These are phyloP conservation scores for Dicycla oo DNA, from an alignment of 2,888 invertebrate genomes.

Conservation along the genomic window DNA sequence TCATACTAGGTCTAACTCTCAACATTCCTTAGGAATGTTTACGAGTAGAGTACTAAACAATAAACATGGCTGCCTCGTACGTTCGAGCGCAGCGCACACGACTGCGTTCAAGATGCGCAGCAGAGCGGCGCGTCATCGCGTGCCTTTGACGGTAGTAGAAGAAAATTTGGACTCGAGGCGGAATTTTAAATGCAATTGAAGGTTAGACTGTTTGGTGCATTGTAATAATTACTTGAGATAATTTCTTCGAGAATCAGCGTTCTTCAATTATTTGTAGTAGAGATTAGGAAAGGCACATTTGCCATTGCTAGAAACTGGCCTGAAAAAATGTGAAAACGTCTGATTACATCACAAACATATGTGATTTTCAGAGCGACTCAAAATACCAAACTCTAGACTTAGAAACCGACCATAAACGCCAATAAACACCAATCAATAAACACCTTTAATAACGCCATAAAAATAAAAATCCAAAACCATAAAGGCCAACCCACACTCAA, in stretches of 20 bases:
- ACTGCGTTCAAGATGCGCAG: constrained; percentile 20
- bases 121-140: constrained; percentile 36
- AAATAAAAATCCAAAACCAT: constrained; percentile 5
- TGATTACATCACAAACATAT: not conserved
- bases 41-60: constrained; percentile 16
- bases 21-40: constrained; percentile 10
- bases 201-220: too few species aligned
- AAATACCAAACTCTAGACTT: not conserved
- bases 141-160: constrained; percentile 26
- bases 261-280: not conserved
- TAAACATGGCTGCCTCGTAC: constrained; percentile 16
- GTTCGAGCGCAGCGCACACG: not conserved
- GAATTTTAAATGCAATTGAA: constrained; percentile 27
- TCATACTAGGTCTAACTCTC: not conserved
- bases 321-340: not conserved
- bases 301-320: not conserved
- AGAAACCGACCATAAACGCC: not conserved
- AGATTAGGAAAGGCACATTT: not conserved
- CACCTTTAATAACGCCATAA: not conserved
- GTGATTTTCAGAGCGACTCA: not conserved
- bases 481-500: constrained; percentile 39
- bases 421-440: constrained; percentile 2
- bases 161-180: constrained; percentile 33
- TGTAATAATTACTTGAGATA: not conserved
- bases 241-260: not conserved